phyloP scores from a whole-genome alignment of 2,888 invertebrate genomes.

The Eretmocerus hayati region DNA sequence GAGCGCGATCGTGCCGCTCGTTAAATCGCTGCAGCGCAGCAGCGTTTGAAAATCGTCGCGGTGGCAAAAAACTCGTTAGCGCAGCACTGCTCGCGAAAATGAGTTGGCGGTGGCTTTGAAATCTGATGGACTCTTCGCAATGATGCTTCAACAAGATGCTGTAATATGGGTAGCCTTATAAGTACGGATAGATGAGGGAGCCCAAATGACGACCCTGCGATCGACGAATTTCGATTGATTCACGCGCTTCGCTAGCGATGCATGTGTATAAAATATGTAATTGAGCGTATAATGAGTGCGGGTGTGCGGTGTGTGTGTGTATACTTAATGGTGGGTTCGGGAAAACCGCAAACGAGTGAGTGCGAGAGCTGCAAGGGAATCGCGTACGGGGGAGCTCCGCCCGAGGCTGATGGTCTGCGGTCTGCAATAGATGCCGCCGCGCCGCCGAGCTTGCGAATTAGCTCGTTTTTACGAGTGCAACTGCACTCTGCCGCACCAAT shows the following conservation, averaged over 20 bases:
- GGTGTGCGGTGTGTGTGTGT: neutral
- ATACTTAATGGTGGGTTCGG: neutral
- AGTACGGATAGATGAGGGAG: too few relatives aligned
- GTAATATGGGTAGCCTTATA: too few relatives aligned
- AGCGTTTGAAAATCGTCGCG: neutral
- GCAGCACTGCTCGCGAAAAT: neutral
- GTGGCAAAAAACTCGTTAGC: neutral
- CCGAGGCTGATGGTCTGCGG: too few relatives aligned
- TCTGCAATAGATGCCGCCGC: neutral
- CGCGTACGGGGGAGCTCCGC: too few relatives aligned
- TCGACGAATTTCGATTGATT: neutral
- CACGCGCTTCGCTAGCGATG: too few relatives aligned
- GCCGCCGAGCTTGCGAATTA: constrained; percentile 9
- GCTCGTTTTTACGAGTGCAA: constrained; percentile 14
- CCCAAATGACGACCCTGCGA: too few relatives aligned
- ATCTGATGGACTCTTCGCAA: too few relatives aligned
- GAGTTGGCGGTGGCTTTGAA: too few relatives aligned
- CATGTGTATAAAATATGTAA: too few relatives aligned
- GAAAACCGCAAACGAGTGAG: neutral
- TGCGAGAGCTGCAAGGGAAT: neutral
- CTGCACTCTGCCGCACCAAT: constrained; percentile 7
- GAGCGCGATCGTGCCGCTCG: neutral
- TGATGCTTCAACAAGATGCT: too few relatives aligned
- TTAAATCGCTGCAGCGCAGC: too few relatives aligned
- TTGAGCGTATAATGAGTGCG: too few relatives aligned